phyloP scores from a whole-genome alignment of 2,797 vertebrate genomes.

The Sorex maritimensis region DNA sequence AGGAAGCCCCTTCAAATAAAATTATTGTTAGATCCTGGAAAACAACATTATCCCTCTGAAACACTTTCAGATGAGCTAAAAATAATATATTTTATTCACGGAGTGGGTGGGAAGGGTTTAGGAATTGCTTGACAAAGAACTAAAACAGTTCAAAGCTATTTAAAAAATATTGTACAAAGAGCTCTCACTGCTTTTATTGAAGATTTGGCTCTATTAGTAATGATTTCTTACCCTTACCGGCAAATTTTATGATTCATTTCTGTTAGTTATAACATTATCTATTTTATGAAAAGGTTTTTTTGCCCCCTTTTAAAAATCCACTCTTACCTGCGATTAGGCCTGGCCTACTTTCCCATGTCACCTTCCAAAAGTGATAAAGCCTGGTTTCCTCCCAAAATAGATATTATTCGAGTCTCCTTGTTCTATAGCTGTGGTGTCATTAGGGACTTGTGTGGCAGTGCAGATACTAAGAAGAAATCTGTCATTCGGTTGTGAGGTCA shows the following conservation, averaged over 20 bases:
- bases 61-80: slow-evolving; percentile 85
- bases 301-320: slow-evolving; percentile 84
- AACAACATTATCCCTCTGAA: slow-evolving; percentile 76
- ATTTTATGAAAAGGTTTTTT: slow-evolving; percentile 87
- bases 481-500: slow-evolving; percentile 81
- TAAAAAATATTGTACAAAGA: slow-evolving; percentile 84
- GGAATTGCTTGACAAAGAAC: slow-evolving; percentile 81
- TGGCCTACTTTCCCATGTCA: slow-evolving; percentile 90
- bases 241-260: slow-evolving; percentile 89
- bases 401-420: slow-evolving; percentile 86
- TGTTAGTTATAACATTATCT: slow-evolving; percentile 89
- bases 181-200: slow-evolving; percentile 84
- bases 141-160: slow-evolving; percentile 81
- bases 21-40: slow-evolving; percentile 67
- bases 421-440: slow-evolving; percentile 84
- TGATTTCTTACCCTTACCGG: slow-evolving; percentile 84
- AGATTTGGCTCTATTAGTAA: slow-evolving; percentile 85
- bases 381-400: slow-evolving; percentile 86
- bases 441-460: slow-evolving; percentile 79
- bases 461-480: slow-evolving; percentile 81
- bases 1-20: slow-evolving; percentile 61
- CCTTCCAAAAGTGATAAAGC: slow-evolving; percentile 89
- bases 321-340: slow-evolving; percentile 90
- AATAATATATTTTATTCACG: slow-evolving; percentile 84
- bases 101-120: slow-evolving; percentile 67